Percentiles rank a stretch among this genome's conserved stretches.
These are phyloP conservation scores for Scopus umbretta DNA, from an alignment of 2,113 vertebrate genomes.

Conservation along the genomic window DNA sequence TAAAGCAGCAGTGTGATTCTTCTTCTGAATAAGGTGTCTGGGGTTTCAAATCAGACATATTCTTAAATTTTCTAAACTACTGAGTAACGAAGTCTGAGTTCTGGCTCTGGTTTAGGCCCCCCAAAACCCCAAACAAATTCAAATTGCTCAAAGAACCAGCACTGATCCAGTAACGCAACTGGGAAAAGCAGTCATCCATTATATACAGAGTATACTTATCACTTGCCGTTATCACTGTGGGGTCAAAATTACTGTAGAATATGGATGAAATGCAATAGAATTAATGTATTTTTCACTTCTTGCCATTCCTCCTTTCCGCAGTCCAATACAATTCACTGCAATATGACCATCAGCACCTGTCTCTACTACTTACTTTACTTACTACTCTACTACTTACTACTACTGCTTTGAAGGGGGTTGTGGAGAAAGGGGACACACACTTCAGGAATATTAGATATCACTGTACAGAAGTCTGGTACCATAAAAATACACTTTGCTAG, in stretches of 20 bases:
- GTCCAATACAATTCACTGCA: not conserved
- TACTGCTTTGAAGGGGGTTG: not conserved
- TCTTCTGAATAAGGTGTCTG: not conserved
- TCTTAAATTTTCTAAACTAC: not conserved
- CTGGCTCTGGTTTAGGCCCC: not conserved
- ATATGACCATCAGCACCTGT: not conserved
- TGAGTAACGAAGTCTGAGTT: not conserved
- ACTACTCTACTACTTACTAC: not conserved
- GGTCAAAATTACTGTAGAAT: not conserved
- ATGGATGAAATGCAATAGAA: not conserved
- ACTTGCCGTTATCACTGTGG: not conserved
- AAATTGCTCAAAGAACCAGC: not conserved
- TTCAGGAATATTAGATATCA: not conserved
- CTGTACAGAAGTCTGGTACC: not conserved
- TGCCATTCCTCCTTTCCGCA: not conserved
- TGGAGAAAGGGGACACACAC: not conserved
- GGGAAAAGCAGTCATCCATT: not conserved
- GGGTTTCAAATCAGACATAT: not conserved
- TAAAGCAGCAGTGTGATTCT: not conserved
- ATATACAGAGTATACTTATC: not conserved
- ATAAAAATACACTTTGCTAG: not conserved
- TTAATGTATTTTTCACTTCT: not conserved
- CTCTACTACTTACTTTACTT: not conserved
- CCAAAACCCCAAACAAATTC: not conserved
- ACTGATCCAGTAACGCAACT: not conserved